Base-by-base conservation (phyloP, 1,140 invertebrate genomes). In the Eupristina koningsbergeri region DNA sequence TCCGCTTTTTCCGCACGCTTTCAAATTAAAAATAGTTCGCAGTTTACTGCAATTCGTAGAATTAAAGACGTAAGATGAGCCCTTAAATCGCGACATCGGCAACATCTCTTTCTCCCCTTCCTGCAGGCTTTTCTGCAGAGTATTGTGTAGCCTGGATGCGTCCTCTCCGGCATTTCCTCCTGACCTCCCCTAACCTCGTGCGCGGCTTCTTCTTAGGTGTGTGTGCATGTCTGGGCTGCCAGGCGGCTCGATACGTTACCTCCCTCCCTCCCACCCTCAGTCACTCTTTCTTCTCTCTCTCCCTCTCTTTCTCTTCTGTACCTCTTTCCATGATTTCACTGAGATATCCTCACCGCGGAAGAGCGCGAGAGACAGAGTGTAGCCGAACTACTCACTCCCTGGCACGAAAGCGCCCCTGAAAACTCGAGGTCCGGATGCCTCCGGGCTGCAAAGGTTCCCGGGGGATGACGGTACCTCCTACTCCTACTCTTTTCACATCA, bases 381-480 rank as follows among this genome's bases (percentile, higher is more conserved):
- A 71, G 26, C 6, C 26, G 26, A 63, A 41, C 61, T 22, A 81
- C 80, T 81, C 80, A 13, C 41, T n/a, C n/a, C n/a, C n/a, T 29
- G 19, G 61, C 58, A n/a, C n/a, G 29, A 74, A 45, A 47, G 64
- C 47, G 50, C 71, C 36, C 75, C 75, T 83, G 75, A 83, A 83
- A 83, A 83, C 34, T 78, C 61, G 81, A 83, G 75, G 75, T 83
- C 74, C 63, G 81, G 64, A 79, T 61, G 58, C 64, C 69, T 81
- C 39, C 39, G 53, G 71, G 71, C 34, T 81, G 36, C 47, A 47
- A 41, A 73, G 79, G 75, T 58, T 83, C 75, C 81, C 75, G 64
- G 64, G 75, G 75, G 75, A 83, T 47, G 74, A 53, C 63, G 80
- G 17, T 47, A 19, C 64, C 81, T 75, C 71, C 75, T 36, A 74